Conservation (phyloP, 2,888 invertebrate genomes). For the Xestia rhomboidea region DNA sequence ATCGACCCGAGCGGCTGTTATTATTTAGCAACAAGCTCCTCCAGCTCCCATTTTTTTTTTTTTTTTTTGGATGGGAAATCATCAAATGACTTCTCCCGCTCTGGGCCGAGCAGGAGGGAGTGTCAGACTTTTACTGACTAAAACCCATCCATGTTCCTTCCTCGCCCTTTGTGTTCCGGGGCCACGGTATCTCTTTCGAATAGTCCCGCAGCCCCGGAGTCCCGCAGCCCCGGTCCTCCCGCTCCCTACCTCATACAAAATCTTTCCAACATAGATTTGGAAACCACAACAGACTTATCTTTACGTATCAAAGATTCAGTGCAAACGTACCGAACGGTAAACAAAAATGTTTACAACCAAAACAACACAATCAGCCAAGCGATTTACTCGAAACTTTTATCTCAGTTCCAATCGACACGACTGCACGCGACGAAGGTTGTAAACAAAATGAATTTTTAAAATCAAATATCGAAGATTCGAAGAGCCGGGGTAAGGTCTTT, state of each 20-base stretch:
- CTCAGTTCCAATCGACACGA: conserved; percentile 37
- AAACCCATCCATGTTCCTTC: no score
- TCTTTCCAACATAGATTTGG: neutral
- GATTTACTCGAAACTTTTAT: conserved; percentile 38
- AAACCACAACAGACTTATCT: conserved; percentile 21
- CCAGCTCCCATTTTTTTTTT: no score
- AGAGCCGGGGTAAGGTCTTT: neutral
- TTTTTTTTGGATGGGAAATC: no score
- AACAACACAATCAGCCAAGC: conserved; percentile 19
- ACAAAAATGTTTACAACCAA: conserved; percentile 33
- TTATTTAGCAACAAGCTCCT: neutral
- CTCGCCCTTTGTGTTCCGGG: no score
- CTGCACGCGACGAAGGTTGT: conserved; percentile 47
- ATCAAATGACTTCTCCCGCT: no score
- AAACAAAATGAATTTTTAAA: conserved; percentile 46
- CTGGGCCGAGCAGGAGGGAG: no score
- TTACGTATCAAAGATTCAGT: neutral
- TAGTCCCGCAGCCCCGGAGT: no score
- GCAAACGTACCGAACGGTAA: neutral
- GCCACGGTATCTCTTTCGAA: no score
- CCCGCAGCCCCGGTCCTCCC: no score
- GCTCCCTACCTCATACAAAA: neutral
- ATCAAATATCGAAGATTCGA: conserved; percentile 48
- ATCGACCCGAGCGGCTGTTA: neutral
- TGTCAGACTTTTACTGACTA: no score